Percentiles rank a stretch among this genome's conserved stretches.
Conservation (phyloP, 2,797 vertebrate species). For the Rhinoraja longicauda region DNA sequence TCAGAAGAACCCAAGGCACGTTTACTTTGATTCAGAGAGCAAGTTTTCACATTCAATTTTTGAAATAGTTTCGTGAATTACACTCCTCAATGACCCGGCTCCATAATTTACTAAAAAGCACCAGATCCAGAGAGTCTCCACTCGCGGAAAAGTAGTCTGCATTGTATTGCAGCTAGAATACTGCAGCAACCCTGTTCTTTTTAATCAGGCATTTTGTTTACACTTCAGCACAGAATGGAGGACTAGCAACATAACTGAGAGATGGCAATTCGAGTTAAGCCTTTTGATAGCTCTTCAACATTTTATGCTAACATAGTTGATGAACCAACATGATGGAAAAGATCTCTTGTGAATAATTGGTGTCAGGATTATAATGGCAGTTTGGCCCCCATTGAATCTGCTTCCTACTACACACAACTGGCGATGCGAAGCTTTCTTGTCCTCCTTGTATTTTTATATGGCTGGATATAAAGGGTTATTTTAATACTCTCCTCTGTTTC, state of each 20-base stretch:
- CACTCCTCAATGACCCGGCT: not conserved
- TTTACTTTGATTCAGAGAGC: not conserved
- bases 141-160: not conserved
- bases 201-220: constrained; percentile 3
- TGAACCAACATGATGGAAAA: not conserved
- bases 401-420: not conserved
- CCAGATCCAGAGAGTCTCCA: not conserved
- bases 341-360: not conserved
- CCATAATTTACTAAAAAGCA: not conserved
- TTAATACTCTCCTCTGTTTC: no score
- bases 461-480: no score
- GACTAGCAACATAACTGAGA: not conserved
- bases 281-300: not conserved
- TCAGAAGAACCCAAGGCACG: not conserved
- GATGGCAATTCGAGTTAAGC: not conserved
- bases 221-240: not conserved
- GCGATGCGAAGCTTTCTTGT: no score
- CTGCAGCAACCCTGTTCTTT: not conserved
- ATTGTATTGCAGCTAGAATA: not conserved
- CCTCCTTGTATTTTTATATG: no score
- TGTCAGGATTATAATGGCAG: not conserved
- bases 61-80: not conserved
- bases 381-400: not conserved
- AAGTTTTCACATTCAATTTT: not conserved
- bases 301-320: not conserved